phyloP scores from a whole-genome alignment of 1,140 invertebrate genomes.

The Euura saliciscinereae region DNA sequence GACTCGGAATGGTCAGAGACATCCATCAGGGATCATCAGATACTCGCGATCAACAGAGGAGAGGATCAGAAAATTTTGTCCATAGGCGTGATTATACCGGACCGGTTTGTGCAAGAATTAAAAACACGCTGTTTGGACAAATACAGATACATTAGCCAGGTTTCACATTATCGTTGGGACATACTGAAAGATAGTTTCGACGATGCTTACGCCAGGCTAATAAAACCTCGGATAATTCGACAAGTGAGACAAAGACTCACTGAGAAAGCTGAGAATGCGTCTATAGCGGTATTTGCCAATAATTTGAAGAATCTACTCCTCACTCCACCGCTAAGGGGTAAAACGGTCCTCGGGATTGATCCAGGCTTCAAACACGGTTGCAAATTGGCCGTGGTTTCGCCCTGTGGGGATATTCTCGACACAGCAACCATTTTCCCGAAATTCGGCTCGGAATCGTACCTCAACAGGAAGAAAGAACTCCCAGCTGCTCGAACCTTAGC shows the following conservation, averaged over 20 bases:
- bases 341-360: constrained; percentile 83
- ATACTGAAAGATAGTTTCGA: constrained; percentile 41
- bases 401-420: constrained; percentile 72
- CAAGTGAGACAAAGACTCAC: constrained; percentile 76
- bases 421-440: constrained; percentile 72
- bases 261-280: constrained; percentile 76
- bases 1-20: constrained; percentile 69
- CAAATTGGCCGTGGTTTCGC: constrained; percentile 78
- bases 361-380: constrained; percentile 87
- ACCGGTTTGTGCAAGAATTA: constrained; percentile 67
- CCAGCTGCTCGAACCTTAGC: constrained; percentile 31
- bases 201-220: constrained; percentile 63
- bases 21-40: constrained; percentile 80
- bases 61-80: constrained; percentile 79
- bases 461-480: constrained; percentile 24
- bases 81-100: constrained; percentile 76
- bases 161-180: constrained; percentile 29
- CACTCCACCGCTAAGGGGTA: constrained; percentile 79
- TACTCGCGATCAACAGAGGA: constrained; percentile 85
- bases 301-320: constrained; percentile 86
- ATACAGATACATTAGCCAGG: constrained; percentile 27
- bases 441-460: constrained; percentile 33
- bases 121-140: constrained; percentile 61
- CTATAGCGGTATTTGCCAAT: constrained; percentile 81
- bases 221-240: constrained; percentile 70